Base-by-base conservation (phyloP, 1,140 invertebrate genomes). In the Nautilus pompilius region DNA sequence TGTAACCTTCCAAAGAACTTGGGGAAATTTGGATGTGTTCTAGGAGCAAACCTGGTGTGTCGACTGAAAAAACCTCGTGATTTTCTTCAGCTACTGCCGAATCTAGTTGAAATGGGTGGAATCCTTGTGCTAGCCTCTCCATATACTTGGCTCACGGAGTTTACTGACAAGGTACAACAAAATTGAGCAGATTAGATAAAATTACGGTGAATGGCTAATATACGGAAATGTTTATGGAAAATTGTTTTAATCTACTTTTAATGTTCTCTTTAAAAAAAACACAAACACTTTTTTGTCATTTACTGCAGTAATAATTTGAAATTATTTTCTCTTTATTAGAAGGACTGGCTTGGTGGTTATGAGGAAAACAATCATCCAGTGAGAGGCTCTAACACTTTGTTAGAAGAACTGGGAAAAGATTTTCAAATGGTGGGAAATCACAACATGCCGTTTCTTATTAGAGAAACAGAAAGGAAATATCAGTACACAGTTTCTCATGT, bases 31-130 rank as follows among this genome's bases (percentile, higher is more conserved):
- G 80, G 74, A 45, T 73, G 80, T 67, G 75, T 83, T 17, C 62
- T 83, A 33, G 80, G 80, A 32, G 79, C 79, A 0, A 83, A 83
- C 63, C 57, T 83, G 26, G 72, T 82, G n/a, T 81, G 80, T 66
- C 66, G 80, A n/a, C 70, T 82, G 8, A 73, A 78, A 36, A 60
- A 73, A 32, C 78, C 82, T 28, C 68, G 67, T 34, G 56, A 73
- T n/a, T 83, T 82, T 70, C 65, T 83, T 24, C 59, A 76, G 8
- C 56, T 77, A 49, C 59, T 82, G 5, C 32, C 68, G 29, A 63
- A 63, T 6, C 58, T 82, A 6, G 71, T 82, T 15, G 71, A 77
- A 51, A 67, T 70, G 17, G 77, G 75, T 32, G 78, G 79, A 22
- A 74, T 81, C 60, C 61, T 82, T 13, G 77, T 83, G 1, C 76